A percentile compares a stretch with the other conserved stretches of the same genome.
These are phyloP conservation scores for Drosophila kurseongensis DNA, from an alignment of 1,140 invertebrate genomes.

Conservation along the genomic window DNA sequence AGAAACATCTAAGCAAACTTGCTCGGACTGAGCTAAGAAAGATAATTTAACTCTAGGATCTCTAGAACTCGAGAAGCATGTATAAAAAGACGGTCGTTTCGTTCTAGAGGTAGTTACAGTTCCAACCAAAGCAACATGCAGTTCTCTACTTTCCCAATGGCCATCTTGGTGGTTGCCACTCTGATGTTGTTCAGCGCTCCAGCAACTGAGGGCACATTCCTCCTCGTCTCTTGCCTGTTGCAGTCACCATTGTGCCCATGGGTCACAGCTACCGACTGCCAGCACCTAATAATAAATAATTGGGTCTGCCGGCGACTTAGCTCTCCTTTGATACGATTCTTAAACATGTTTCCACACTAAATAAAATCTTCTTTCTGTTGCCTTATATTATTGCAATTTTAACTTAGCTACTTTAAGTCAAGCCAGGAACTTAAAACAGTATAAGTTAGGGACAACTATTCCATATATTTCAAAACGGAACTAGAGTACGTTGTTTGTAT, in stretches of 20 bases:
- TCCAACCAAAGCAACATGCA: constrained; percentile 1
- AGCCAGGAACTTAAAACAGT: no score
- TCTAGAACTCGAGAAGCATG: no score
- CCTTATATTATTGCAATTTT: neutral
- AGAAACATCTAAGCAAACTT: neutral
- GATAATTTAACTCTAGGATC: no score
- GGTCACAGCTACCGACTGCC: neutral
- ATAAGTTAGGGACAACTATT: no score
- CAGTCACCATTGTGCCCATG: constrained; percentile 16
- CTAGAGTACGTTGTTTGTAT: neutral
- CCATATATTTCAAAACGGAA: neutral
- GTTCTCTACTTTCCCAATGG: constrained; percentile 27
- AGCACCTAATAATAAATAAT: no score
- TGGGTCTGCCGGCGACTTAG: no score
- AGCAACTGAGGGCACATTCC: constrained; percentile 13
- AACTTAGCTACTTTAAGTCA: no score
- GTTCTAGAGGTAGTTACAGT: no score
- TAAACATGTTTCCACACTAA: no score
- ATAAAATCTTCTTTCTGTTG: no score
- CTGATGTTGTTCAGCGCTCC: constrained; percentile 24
- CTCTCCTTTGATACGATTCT: no score
- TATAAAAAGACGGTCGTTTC: constrained; percentile 4
- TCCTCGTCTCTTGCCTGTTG: constrained; percentile 9
- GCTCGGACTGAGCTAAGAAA: neutral
- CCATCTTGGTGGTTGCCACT: constrained; percentile 17